Conservation (phyloP, 2,113 vertebrate genomes). For the Xyrauchen texanus region DNA sequence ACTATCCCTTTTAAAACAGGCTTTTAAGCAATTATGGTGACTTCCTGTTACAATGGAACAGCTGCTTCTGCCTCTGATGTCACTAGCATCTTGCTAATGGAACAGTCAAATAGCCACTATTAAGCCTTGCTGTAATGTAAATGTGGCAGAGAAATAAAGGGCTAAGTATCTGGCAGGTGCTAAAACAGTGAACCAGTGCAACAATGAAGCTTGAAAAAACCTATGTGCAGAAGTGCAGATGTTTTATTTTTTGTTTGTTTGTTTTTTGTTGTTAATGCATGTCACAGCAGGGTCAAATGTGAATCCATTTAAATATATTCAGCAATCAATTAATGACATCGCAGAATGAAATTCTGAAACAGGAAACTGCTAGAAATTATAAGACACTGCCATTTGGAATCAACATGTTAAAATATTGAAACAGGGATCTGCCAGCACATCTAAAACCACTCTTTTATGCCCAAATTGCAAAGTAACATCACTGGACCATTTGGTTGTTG, state of each 20-base stretch:
- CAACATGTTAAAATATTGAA: too few species aligned
- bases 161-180: neutral
- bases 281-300: neutral
- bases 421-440: too few species aligned
- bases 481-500: too few species aligned
- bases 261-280: neutral
- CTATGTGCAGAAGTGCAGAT: neutral
- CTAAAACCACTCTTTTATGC: neutral
- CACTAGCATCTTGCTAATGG: neutral
- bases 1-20: too few species aligned
- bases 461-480: too few species aligned
- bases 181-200: neutral
- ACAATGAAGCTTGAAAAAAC: neutral
- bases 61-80: constrained; percentile 4
- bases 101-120: neutral
- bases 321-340: neutral
- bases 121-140: constrained; percentile 1
- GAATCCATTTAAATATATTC: constrained; percentile 4
- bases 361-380: neutral
- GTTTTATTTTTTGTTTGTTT: neutral
- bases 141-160: too few species aligned
- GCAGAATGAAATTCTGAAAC: too few species aligned
- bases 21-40: too few species aligned
- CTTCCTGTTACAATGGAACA: neutral
- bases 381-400: neutral